phyloP scores from a whole-genome alignment of 2,888 invertebrate genomes.

The Scaptodrosophila latifasciaeformis region DNA sequence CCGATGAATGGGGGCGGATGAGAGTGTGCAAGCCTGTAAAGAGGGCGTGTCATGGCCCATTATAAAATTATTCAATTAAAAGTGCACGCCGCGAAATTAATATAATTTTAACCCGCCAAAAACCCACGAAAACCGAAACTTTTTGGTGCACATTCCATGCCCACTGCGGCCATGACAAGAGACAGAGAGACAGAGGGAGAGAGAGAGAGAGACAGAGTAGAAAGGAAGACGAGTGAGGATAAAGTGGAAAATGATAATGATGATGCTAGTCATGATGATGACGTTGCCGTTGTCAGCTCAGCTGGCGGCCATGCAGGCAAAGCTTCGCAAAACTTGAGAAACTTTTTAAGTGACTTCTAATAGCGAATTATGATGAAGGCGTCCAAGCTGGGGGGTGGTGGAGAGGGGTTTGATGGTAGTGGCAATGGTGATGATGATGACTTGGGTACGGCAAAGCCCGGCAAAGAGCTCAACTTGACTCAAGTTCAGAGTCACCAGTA shows the following conservation, averaged over 20 bases:
- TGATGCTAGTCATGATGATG: too few species aligned
- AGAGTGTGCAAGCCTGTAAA: too few species aligned
- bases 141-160: constrained; percentile 28
- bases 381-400: not conserved
- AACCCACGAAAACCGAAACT: constrained; percentile 34
- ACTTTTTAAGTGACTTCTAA: constrained; percentile 64
- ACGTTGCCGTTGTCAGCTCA: not conserved
- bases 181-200: constrained; percentile 2
- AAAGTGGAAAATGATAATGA: not conserved
- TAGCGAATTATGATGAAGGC: constrained; percentile 60
- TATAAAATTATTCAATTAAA: constrained; percentile 59
- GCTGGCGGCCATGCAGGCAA: constrained; percentile 59
- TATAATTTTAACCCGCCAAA: constrained; percentile 47
- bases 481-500: too few species aligned
- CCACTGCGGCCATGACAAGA: constrained; percentile 9
- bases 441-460: too few species aligned
- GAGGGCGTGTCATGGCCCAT: constrained; percentile 35
- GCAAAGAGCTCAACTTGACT: too few species aligned
- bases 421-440: not conserved
- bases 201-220: too few species aligned
- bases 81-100: constrained; percentile 51
- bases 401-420: not conserved
- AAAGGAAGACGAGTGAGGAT: too few species aligned
- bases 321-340: constrained; percentile 63
- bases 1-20: too few species aligned